Evolutionary conservation across 1,140 invertebrate genomes (phyloP).

Genomic region (Catajapyx aquilonaris): DNA sequence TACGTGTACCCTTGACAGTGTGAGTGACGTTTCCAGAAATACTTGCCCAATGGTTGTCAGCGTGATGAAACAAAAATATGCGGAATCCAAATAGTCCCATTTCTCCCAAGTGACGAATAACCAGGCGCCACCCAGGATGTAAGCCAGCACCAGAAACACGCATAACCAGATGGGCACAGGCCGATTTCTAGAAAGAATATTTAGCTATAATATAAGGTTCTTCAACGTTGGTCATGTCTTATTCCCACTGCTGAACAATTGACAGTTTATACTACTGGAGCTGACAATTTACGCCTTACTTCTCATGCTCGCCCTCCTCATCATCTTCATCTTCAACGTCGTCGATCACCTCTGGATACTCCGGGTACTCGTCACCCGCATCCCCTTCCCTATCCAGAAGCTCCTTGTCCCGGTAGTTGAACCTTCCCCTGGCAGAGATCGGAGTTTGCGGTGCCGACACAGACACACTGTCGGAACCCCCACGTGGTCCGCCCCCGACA

Average conservation of each 20-base stretch:
- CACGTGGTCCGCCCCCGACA: too few species aligned
- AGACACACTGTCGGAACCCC: not conserved
- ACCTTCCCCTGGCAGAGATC: too few species aligned
- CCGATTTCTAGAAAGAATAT: slow-evolving; percentile 29
- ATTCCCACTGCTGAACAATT: slow-evolving; percentile 13
- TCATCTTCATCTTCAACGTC: slow-evolving; percentile 10
- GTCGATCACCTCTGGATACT: slow-evolving; percentile 13
- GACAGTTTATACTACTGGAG: slow-evolving; percentile 12
- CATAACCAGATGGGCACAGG: slow-evolving; percentile 82
- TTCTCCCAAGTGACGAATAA: slow-evolving; percentile 56
- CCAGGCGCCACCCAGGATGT: slow-evolving; percentile 68
- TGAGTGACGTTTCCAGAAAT: too few species aligned
- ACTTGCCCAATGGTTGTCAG: slow-evolving; percentile 84
- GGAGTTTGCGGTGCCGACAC: slow-evolving; percentile 1
- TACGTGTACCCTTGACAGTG: too few species aligned
- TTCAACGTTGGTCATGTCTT: too few species aligned
- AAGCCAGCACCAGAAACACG: slow-evolving; percentile 67
- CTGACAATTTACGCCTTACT: too few species aligned
- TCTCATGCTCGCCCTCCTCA: slow-evolving; percentile 7
- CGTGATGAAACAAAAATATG: slow-evolving; percentile 92
- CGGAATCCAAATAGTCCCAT: slow-evolving; percentile 74
- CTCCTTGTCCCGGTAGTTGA: too few species aligned
- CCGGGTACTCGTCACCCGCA: too few species aligned
- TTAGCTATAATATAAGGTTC: too few species aligned
- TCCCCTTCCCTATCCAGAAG: slow-evolving; percentile 7